Evolutionary conservation across 2,113 vertebrate species (phyloP).

Genomic region (Hippotragus niger): DNA sequence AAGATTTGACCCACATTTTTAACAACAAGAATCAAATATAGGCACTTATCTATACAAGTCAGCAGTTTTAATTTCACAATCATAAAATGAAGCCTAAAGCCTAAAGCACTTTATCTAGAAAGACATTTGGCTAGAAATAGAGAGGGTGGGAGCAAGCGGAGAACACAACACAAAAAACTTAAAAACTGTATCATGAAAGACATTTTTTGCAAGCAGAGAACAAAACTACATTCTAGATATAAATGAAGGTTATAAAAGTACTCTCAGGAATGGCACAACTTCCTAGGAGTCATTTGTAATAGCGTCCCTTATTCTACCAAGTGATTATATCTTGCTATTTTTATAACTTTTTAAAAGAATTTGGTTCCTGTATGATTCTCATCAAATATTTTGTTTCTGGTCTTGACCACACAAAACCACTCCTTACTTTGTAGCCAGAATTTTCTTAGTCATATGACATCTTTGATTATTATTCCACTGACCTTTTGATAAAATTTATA

Average conservation of each 20-base stretch:
- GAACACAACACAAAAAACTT: not conserved
- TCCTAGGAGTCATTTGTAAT: not conserved
- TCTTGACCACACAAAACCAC: not conserved
- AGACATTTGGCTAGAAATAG: not conserved
- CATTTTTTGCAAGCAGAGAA: not conserved
- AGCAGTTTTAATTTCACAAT: slow-evolving; percentile 24
- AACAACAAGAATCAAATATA: slow-evolving; percentile 24
- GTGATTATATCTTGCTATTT: not conserved
- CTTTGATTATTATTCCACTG: not conserved
- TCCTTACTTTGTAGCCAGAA: not conserved
- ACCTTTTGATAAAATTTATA: not conserved
- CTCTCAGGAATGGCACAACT: not conserved
- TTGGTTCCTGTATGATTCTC: not conserved
- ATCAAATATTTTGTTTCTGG: not conserved
- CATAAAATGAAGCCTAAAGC: slow-evolving; percentile 35
- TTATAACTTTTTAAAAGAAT: not conserved
- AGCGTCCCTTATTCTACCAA: not conserved
- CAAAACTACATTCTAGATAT: not conserved
- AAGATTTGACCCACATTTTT: not conserved
- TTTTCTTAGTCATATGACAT: not conserved
- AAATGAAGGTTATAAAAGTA: not conserved
- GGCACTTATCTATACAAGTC: not conserved
- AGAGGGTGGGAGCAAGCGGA: not conserved
- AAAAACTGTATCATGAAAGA: not conserved
- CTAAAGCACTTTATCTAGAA: not conserved